These are phyloP conservation scores for Xestoiulus laeticollis DNA, from an alignment of 2,888 invertebrate genomes.

Conservation along the genomic window DNA sequence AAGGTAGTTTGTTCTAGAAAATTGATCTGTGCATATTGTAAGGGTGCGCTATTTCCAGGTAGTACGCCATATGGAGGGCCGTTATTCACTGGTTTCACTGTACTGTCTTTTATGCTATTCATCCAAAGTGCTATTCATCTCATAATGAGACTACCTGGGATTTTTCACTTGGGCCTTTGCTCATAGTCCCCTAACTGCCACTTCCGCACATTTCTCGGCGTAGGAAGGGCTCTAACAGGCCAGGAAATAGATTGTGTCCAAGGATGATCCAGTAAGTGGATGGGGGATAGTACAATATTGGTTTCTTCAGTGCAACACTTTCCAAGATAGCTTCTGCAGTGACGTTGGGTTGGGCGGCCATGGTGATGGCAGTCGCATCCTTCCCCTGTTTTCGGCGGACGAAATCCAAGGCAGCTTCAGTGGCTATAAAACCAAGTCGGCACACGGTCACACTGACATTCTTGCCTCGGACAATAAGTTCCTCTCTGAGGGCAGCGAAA, in stretches of 20 bases:
- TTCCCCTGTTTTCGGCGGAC: no score
- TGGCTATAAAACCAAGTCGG: conserved; percentile 27
- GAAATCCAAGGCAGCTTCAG: not conserved
- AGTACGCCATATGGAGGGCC: no score
- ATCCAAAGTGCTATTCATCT: no score
- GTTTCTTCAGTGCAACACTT: not conserved
- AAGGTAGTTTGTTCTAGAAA: no score
- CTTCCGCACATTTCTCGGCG: not conserved
- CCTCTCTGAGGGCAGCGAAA: conserved; percentile 51
- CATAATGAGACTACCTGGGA: no score
- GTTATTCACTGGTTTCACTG: no score
- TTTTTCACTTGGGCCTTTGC: no score
- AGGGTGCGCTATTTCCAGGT: no score
- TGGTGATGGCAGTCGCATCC: not conserved
- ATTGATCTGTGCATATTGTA: no score
- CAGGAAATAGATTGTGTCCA: not conserved
- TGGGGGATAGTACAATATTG: not conserved
- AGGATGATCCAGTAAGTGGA: not conserved
- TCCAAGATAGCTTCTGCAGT: not conserved
- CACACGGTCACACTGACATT: conserved; percentile 48
- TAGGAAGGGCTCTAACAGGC: not conserved
- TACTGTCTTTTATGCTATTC: no score
- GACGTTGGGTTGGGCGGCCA: not conserved
- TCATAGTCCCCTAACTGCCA: no score
- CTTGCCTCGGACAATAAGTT: not conserved